Evolutionary conservation across 2,888 invertebrate genomes (phyloP).

Genomic region (Salticus scenicus): DNA sequence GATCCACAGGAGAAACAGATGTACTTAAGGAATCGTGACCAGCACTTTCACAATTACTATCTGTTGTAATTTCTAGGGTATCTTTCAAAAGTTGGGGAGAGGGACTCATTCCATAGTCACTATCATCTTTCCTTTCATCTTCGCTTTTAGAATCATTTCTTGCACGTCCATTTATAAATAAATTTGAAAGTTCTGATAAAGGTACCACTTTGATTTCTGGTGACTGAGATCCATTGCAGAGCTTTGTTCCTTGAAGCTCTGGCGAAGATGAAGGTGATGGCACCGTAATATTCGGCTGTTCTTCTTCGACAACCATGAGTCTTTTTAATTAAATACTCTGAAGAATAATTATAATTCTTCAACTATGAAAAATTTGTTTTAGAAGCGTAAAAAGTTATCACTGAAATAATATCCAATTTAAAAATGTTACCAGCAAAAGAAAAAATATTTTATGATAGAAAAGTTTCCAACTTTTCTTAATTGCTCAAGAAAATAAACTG

Average conservation of each 20-base stretch:
- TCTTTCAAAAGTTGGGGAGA: constrained; percentile 1
- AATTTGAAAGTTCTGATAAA: constrained; percentile 36
- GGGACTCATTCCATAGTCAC: neutral
- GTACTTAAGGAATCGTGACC: constrained; percentile 6
- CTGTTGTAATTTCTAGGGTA: constrained; percentile 5
- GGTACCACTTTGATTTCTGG: constrained; percentile 39
- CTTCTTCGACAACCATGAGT: constrained; percentile 52
- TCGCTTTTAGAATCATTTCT: neutral
- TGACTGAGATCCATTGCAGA: constrained; percentile 18
- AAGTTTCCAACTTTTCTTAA: no score
- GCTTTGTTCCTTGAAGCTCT: neutral
- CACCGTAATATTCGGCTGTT: constrained; percentile 12
- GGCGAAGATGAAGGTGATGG: constrained; percentile 26
- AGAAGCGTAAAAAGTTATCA: no score
- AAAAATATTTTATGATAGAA: no score
- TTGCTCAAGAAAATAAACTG: no score
- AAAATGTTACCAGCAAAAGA: no score
- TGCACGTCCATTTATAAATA: constrained; percentile 25
- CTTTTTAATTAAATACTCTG: no score
- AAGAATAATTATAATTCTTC: no score
- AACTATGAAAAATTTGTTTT: no score
- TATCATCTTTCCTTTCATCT: neutral
- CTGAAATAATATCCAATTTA: no score
- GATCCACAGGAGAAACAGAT: neutral
- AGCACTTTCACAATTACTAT: neutral